These are phyloP conservation scores for Ara ararauna DNA, from an alignment of 2,797 vertebrate species.

Conservation along the genomic window DNA sequence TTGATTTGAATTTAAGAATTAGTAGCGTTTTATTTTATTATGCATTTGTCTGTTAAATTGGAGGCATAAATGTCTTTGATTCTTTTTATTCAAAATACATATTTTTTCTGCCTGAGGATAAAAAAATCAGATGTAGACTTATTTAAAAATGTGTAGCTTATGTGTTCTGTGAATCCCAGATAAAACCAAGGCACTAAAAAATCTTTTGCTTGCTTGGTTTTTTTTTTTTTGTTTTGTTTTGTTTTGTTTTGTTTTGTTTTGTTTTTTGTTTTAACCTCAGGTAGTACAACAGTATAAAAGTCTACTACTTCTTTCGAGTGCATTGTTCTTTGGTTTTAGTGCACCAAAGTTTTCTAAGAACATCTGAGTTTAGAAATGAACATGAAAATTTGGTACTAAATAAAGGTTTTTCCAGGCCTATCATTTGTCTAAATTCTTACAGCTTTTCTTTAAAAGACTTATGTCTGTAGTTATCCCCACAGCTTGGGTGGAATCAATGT, in stretches of 20 bases:
- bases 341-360: not conserved
- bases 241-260: not conserved
- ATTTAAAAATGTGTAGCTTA: not conserved
- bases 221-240: not conserved
- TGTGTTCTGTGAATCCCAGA: not conserved
- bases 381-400: not conserved
- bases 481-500: not conserved
- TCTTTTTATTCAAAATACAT: not conserved
- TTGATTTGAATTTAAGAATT: not conserved
- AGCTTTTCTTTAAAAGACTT: not conserved
- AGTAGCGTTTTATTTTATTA: not conserved
- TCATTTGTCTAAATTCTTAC: not conserved
- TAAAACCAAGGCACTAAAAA: not conserved
- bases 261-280: not conserved
- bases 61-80: not conserved
- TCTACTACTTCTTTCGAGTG: not conserved
- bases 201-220: not conserved
- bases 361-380: not conserved
- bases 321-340: not conserved
- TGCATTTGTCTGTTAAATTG: not conserved
- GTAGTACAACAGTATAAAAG: not conserved
- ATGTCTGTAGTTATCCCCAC: not conserved
- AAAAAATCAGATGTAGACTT: not conserved
- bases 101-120: not conserved
- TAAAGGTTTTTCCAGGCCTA: not conserved